phyloP scores from a whole-genome alignment of 2,797 vertebrate species.

The Danio choprae region DNA sequence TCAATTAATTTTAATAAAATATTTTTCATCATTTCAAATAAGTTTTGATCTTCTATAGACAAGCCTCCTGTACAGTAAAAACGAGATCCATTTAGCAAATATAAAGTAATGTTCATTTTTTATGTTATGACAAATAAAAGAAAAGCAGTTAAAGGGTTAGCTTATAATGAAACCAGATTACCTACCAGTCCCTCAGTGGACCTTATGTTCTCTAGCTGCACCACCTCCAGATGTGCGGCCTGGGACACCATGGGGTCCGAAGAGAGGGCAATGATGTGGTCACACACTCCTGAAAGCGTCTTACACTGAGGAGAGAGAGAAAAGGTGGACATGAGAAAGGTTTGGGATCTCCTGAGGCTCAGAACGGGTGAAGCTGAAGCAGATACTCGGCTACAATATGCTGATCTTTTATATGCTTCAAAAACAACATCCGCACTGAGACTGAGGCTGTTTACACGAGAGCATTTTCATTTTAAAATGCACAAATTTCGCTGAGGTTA shows the following conservation, averaged over 20 bases:
- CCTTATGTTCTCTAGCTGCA: constrained; percentile 97
- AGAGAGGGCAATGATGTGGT: constrained; percentile 97
- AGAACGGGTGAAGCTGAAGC: not conserved
- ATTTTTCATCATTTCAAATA: not conserved
- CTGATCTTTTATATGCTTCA: constrained; percentile 43
- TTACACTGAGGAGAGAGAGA: constrained; percentile 86
- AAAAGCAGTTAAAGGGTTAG: too few relatives aligned
- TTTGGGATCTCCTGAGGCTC: not conserved
- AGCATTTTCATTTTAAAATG: too few relatives aligned
- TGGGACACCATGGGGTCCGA: constrained; percentile 98
- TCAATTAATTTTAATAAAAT: not conserved
- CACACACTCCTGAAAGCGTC: constrained; percentile 95
- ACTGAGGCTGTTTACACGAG: not conserved
- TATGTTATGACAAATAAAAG: too few relatives aligned
- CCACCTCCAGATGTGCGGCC: constrained; percentile 97
- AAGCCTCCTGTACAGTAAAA: not conserved
- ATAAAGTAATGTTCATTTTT: too few relatives aligned
- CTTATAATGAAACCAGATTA: constrained; percentile 4
- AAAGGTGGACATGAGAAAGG: not conserved
- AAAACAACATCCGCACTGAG: constrained; percentile 59
- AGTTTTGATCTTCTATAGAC: not conserved
- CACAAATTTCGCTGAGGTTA: too few relatives aligned
- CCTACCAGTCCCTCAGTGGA: constrained; percentile 99
- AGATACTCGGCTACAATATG: constrained; percentile 53
- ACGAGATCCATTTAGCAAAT: too few relatives aligned